phyloP scores from a whole-genome alignment of 2,888 invertebrate genomes.

The Mantis religiosa region DNA sequence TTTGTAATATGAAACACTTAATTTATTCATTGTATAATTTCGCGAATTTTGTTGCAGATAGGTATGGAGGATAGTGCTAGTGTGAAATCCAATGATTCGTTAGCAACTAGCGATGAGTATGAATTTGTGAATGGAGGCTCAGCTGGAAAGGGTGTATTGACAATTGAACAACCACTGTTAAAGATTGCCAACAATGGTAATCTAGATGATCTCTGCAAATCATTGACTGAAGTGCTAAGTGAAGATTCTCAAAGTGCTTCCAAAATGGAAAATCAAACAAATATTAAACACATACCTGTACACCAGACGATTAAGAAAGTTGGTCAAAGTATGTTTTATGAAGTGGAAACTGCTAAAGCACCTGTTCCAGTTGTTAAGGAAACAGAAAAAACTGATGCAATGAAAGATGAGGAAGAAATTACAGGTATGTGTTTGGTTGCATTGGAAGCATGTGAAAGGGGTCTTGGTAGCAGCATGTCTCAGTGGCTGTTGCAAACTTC shows the following conservation, averaged over 20 bases:
- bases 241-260: conserved; percentile 23
- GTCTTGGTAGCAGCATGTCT: too few species aligned
- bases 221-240: conserved; percentile 53
- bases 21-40: neutral
- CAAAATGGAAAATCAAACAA: conserved; percentile 28
- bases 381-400: conserved; percentile 69
- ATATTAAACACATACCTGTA: conserved; percentile 20
- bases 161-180: conserved; percentile 49
- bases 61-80: conserved; percentile 64
- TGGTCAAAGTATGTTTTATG: conserved; percentile 52
- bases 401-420: conserved; percentile 70
- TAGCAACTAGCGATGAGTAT: conserved; percentile 65
- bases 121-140: conserved; percentile 55
- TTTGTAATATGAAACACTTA: neutral
- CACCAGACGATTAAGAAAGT: conserved; percentile 44
- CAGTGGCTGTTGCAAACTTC: too few species aligned
- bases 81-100: conserved; percentile 63
- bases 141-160: conserved; percentile 37
- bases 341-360: conserved; percentile 38
- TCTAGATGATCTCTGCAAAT: conserved; percentile 58
- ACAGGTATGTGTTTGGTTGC: conserved; percentile 37
- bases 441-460: too few species aligned
- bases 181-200: conserved; percentile 62
- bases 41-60: conserved; percentile 37
- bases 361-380: conserved; percentile 36